Conservation (phyloP, 2,797 vertebrate genomes). For the Clamator glandarius region DNA sequence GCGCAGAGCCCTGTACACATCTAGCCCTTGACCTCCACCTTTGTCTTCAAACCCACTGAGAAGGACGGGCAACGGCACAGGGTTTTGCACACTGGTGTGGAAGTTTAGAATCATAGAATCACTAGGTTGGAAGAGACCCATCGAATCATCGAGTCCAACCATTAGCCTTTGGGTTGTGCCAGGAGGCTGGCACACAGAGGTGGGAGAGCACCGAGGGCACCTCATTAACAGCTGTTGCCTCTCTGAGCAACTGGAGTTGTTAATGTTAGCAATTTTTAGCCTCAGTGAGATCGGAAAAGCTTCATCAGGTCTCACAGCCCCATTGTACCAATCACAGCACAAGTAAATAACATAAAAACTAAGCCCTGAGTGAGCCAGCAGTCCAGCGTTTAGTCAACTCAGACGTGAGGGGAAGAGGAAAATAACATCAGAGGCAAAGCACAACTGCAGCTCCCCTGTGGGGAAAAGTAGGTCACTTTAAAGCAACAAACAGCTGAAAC, state of each 20-base stretch:
- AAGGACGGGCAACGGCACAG: accelerated
- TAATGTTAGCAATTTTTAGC: background rate
- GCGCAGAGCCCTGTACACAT: background rate
- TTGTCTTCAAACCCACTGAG: accelerated
- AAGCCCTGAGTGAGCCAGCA: background rate
- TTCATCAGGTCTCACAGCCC: background rate
- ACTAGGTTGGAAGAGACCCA: too few species aligned
- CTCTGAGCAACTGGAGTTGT: accelerated
- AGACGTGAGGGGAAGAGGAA: background rate
- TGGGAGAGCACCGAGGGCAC: too few species aligned
- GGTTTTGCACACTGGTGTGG: accelerated
- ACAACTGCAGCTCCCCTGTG: accelerated
- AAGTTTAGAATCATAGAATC: too few species aligned
- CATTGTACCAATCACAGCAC: background rate
- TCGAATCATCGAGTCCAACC: too few species aligned
- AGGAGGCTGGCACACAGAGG: background rate
- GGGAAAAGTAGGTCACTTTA: background rate
- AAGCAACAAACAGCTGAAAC: background rate
- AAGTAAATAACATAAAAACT: background rate
- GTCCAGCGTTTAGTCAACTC: background rate
- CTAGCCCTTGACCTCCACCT: background rate
- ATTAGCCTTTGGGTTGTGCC: accelerated
- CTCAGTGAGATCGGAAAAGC: background rate
- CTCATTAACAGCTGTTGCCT: accelerated
- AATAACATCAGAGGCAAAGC: background rate